phyloP scores from a whole-genome alignment of 2,888 invertebrate genomes.

The Bembecia ichneumoniformis region DNA sequence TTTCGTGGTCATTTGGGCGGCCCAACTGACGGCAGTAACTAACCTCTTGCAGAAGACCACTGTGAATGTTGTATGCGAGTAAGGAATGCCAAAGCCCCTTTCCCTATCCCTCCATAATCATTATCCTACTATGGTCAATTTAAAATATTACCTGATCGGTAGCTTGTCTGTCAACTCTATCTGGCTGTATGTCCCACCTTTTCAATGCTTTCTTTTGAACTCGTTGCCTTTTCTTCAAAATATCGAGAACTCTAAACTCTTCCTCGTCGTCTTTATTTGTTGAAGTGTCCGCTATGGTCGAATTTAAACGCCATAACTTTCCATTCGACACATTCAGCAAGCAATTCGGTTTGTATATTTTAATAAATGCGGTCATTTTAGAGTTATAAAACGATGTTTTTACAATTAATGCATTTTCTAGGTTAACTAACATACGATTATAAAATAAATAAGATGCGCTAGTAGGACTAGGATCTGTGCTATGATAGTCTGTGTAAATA shows the following conservation, averaged over 20 bases:
- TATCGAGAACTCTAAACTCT: constrained; percentile 68
- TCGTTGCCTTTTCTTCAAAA: constrained; percentile 48
- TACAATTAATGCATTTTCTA: neutral
- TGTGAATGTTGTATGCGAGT: too few relatives aligned
- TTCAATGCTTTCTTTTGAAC: constrained; percentile 28
- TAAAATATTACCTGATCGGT: constrained; percentile 45
- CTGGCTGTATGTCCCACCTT: constrained; percentile 48
- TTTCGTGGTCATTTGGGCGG: too few relatives aligned
- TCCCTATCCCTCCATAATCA: too few relatives aligned
- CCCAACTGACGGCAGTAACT: too few relatives aligned
- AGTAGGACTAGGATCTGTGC: too few relatives aligned
- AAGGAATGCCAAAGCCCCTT: too few relatives aligned
- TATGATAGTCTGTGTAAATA: too few relatives aligned
- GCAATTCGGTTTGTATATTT: constrained; percentile 34
- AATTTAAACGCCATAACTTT: constrained; percentile 52
- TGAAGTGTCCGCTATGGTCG: constrained; percentile 38
- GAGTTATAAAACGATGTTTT: neutral
- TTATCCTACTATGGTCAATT: too few relatives aligned
- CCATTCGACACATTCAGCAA: constrained; percentile 28
- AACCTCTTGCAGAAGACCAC: too few relatives aligned
- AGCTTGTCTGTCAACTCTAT: constrained; percentile 56
- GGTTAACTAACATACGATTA: neutral
- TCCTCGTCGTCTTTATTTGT: constrained; percentile 44
- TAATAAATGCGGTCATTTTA: constrained; percentile 55
- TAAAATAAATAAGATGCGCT: too few relatives aligned